Evolutionary conservation across 2,113 vertebrate genomes (phyloP), one percentile per base, ranked within the genome.

Genomic region (Sigmodon hispidus): DNA sequence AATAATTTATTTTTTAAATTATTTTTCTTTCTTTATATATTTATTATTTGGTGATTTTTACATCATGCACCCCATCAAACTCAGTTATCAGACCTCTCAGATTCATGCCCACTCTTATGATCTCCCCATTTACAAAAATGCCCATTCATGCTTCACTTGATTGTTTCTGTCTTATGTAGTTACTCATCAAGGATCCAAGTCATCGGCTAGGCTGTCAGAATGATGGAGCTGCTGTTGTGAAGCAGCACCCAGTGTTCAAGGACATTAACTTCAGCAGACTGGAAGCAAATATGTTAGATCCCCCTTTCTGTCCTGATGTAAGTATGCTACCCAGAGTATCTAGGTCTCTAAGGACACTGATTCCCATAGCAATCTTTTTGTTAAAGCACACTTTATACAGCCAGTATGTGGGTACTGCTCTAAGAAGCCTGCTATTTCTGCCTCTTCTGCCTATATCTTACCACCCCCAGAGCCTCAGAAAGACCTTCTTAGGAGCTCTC

Each of bases 221-320:
- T 3, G 98, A 97, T 0, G 99, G 99, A 61, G 99, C 98, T 7
- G 97, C 98, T 8, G 98, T 96, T 81, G 99, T 99, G 81, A 99
- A 99, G 87, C 98, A 98, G 94, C 99, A 99, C 95, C 98, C 98
- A 3, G 99, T 99, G 98, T 99, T 99, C 98, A 99, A 98, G 97
- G 98, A 98, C 96, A 99, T 99, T 94, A 99, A 99, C 98, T 99
- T 99, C 98, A 99, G 98, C 97, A 98, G 99, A n/a, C 99, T 99
- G 95, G 99, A 99, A 97, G 99, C 99, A 61, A 98, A 99, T 97
- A 99, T 99, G 98, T 90, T 99, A 96, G 99, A 99, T 70, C 99
- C 99, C 45, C 99, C 99, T 6, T 99, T 99, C 98, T 98, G 97
- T 95, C 99, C 99, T 45, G 99, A 99, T 93, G 99, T 99, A 98